A percentile compares a stretch with the other conserved stretches of the same genome.
Evolutionary conservation across 2,113 vertebrate genomes (phyloP).

Genomic region (Oncorhynchus gorbuscha): DNA sequence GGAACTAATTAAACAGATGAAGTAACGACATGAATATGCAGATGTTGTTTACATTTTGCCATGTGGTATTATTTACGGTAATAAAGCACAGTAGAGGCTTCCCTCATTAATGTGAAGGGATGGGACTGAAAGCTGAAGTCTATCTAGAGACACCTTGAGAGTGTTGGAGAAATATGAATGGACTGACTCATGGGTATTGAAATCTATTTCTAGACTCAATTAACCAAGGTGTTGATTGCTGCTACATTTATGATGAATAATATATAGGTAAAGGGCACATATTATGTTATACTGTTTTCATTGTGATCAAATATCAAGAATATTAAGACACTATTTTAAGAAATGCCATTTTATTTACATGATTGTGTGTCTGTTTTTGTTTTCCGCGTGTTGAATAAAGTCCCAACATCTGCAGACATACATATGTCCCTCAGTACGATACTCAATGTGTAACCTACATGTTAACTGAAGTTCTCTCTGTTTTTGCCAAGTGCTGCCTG

Average conservation of each 20-base stretch:
- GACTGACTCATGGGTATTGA: conserved; percentile 49
- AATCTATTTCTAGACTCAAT: conserved; percentile 64
- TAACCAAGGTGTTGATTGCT: conserved; percentile 61
- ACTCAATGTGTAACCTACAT: conserved; percentile 35
- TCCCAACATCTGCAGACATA: conserved; percentile 6
- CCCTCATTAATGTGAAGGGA: conserved; percentile 83
- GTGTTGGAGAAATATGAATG: conserved; percentile 61
- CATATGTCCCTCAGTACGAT: conserved; percentile 28
- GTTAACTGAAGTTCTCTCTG: conserved; percentile 47
- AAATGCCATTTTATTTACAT: no score
- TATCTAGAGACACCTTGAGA: conserved; percentile 62
- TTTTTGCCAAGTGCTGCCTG: conserved; percentile 37
- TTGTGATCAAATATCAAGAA: neutral
- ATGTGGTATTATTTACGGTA: conserved; percentile 99
- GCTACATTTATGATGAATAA: conserved; percentile 43
- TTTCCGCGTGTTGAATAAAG: conserved; percentile 11
- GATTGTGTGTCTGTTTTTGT: neutral
- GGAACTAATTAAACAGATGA: conserved; percentile 99
- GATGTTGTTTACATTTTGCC: conserved; percentile 99
- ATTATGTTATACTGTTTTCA: neutral
- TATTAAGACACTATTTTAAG: neutral
- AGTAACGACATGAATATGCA: conserved; percentile 99
- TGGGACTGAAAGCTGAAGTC: conserved; percentile 65
- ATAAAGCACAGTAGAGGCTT: conserved; percentile 89
- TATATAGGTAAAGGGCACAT: neutral